These are phyloP conservation scores for Clarias fuscus DNA, from an alignment of 2,797 vertebrate genomes.

Conservation along the genomic window DNA sequence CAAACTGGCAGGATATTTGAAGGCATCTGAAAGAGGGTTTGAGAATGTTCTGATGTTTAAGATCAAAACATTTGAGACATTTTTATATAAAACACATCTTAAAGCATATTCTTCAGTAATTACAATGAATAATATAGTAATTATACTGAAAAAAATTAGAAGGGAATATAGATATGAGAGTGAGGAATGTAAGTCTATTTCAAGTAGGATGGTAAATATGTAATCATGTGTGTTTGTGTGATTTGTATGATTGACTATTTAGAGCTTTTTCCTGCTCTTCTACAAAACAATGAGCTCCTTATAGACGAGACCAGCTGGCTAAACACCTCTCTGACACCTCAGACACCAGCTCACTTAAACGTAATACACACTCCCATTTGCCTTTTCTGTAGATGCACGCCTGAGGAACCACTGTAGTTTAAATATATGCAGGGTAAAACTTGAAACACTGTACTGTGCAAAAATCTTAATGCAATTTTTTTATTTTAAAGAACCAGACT, in stretches of 20 bases:
- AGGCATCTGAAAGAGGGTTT: not conserved
- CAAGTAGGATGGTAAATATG: not conserved
- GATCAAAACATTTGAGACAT: not conserved
- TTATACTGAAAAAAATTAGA: not conserved
- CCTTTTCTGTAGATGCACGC: not conserved
- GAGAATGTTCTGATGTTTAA: not conserved
- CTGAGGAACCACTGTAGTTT: not conserved
- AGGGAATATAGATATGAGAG: not conserved
- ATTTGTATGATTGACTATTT: not conserved
- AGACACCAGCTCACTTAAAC: slow-evolving; percentile 4
- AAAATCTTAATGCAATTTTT: no score
- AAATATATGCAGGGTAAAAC: not conserved
- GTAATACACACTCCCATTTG: not conserved
- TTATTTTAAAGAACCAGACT: no score
- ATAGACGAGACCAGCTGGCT: not conserved
- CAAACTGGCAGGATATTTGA: not conserved
- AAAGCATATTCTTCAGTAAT: not conserved
- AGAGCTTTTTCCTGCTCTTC: not conserved
- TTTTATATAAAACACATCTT: not conserved
- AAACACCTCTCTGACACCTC: slow-evolving; percentile 20
- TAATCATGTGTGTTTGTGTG: not conserved
- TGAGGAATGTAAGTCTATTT: not conserved
- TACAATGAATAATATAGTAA: not conserved
- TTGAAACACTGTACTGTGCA: no score
- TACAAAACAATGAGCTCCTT: slow-evolving; percentile 39